A percentile compares a stretch with the other conserved stretches of the same genome.
Conservation (phyloP, 2,888 invertebrate genomes). For the Mythimna lalbum region DNA sequence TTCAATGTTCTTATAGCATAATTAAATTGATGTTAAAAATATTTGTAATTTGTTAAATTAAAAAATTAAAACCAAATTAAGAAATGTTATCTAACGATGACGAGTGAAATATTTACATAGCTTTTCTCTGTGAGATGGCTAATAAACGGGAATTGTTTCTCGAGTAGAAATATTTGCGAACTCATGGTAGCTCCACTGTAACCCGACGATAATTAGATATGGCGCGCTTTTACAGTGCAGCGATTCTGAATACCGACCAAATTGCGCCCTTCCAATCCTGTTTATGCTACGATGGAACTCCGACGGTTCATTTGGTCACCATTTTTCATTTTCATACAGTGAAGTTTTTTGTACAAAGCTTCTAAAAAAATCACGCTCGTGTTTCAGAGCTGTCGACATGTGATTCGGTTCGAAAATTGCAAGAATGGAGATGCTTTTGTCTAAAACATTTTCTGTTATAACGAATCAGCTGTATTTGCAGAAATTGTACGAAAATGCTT, state of each 20-base stretch:
- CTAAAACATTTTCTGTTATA: constrained; percentile 22
- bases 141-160: constrained; percentile 71
- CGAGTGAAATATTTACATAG: constrained; percentile 47
- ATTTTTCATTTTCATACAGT: constrained; percentile 70
- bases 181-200: constrained; percentile 77
- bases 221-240: constrained; percentile 89
- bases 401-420: constrained; percentile 27
- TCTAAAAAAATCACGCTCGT: constrained; percentile 44
- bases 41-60: constrained; percentile 22
- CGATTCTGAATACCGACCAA: constrained; percentile 88
- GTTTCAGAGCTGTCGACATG: constrained; percentile 37
- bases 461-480: constrained; percentile 18
- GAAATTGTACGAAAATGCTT: constrained; percentile 16
- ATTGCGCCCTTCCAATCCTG: constrained; percentile 89
- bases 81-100: constrained; percentile 13
- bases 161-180: constrained; percentile 73
- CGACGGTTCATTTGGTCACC: constrained; percentile 75
- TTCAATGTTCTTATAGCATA: constrained; percentile 30
- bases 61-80: constrained; percentile 18
- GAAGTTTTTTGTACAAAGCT: constrained; percentile 54
- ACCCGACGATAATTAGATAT: constrained; percentile 89
- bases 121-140: constrained; percentile 48
- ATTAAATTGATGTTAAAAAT: constrained; percentile 38
- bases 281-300: constrained; percentile 83
- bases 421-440: constrained; percentile 32